A percentile compares a stretch with the other conserved stretches of the same genome.
Evolutionary conservation across 2,113 vertebrate genomes (phyloP).

Genomic region (Sinocyclocheilus maitianheensis): DNA sequence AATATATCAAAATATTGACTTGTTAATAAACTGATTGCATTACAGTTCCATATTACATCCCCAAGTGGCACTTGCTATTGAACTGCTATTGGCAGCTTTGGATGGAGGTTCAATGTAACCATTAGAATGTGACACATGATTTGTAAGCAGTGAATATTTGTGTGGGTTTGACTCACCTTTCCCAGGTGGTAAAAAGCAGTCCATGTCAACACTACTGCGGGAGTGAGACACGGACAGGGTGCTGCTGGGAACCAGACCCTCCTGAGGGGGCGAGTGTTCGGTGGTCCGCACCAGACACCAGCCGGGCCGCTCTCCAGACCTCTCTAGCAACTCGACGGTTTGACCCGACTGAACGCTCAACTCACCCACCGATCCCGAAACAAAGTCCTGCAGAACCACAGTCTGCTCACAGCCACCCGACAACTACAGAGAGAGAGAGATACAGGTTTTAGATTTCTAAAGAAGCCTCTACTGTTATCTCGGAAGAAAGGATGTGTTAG

Average conservation of each 20-base stretch:
- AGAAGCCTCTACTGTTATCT: neutral
- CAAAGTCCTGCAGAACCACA: constrained; percentile 92
- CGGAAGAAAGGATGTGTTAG: neutral
- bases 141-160: neutral
- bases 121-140: neutral
- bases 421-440: constrained; percentile 72
- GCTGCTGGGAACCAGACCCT: constrained; percentile 92
- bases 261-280: constrained; percentile 85
- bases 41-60: neutral
- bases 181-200: constrained; percentile 88
- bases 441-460: neutral
- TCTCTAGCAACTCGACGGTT: constrained; percentile 95
- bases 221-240: constrained; percentile 93
- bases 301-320: constrained; percentile 85
- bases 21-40: neutral
- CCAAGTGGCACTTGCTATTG: neutral
- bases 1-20: neutral
- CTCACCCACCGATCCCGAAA: constrained; percentile 81
- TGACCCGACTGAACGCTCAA: constrained; percentile 93
- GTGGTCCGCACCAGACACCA: constrained; percentile 94
- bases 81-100: neutral
- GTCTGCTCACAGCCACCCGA: constrained; percentile 96
- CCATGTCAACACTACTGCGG: constrained; percentile 96
- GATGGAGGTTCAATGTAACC: neutral
- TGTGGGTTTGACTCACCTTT: constrained; percentile 78